Conservation (phyloP, 2,888 invertebrate genomes). For the Gasteruption jaculator region DNA sequence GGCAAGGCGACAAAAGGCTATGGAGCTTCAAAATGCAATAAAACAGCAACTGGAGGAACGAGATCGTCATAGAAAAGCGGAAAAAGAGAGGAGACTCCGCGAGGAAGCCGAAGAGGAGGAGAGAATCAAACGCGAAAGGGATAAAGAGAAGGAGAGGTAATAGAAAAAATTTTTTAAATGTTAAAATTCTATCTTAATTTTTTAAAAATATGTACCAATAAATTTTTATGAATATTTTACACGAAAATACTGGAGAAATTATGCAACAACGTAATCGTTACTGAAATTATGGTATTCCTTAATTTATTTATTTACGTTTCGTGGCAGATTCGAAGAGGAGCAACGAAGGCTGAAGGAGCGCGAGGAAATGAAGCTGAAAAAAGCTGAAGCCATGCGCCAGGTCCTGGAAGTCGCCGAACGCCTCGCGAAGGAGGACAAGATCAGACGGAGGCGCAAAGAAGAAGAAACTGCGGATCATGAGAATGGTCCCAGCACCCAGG, state of each 20-base stretch:
- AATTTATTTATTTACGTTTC: constrained; percentile 2
- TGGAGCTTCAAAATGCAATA: constrained; percentile 83
- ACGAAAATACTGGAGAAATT: neutral
- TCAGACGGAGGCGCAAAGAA: constrained; percentile 30
- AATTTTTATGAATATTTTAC: constrained; percentile 1
- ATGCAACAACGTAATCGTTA: constrained; percentile 8
- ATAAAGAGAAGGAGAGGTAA: constrained; percentile 46
- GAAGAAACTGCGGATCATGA: constrained; percentile 6
- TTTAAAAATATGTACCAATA: neutral
- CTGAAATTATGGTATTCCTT: constrained; percentile 1
- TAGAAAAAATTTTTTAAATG: neutral
- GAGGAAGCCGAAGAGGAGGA: constrained; percentile 82
- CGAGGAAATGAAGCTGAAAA: constrained; percentile 66
- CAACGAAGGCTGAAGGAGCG: constrained; percentile 63
- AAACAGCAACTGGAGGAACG: constrained; percentile 80
- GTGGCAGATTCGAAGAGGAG: constrained; percentile 63
- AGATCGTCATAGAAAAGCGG: constrained; percentile 70
- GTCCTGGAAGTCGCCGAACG: constrained; percentile 72
- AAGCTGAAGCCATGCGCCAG: constrained; percentile 71
- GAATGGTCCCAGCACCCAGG: neutral
- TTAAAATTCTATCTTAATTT: neutral
- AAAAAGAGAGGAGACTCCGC: constrained; percentile 66
- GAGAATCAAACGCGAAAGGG: constrained; percentile 68
- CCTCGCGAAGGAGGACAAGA: constrained; percentile 63
- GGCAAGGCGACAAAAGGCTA: constrained; percentile 73